Percentiles rank a stretch among this genome's conserved stretches.
Conservation (phyloP, 1,140 invertebrate species). For the Nilaparvata lugens region DNA sequence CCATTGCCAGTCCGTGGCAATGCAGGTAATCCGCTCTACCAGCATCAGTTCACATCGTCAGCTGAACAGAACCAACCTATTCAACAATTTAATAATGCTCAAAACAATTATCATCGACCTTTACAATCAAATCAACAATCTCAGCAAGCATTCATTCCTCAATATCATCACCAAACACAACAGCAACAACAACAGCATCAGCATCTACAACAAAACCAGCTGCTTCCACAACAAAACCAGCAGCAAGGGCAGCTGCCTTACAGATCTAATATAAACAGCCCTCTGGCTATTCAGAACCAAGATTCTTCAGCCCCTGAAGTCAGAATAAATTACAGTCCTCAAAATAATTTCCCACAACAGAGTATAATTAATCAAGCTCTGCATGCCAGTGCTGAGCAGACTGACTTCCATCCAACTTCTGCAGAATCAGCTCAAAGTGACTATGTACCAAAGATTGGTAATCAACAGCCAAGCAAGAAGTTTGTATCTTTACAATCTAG, state of each 20-base stretch:
- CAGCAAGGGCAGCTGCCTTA: not conserved
- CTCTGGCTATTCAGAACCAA: not conserved
- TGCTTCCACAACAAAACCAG: constrained; percentile 1
- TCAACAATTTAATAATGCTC: not conserved
- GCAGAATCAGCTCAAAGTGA: too few relatives aligned
- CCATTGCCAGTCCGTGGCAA: not conserved
- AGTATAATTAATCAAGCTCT: too few relatives aligned
- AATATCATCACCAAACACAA: constrained; percentile 9
- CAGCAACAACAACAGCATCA: constrained; percentile 8
- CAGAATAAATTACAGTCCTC: too few relatives aligned
- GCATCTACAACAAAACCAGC: constrained; percentile 8
- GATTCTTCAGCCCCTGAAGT: not conserved
- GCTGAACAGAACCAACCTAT: not conserved
- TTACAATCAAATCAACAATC: constrained; percentile 5
- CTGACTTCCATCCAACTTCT: too few relatives aligned
- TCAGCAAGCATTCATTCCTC: constrained; percentile 7
- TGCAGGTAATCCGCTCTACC: constrained; percentile 7
- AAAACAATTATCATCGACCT: not conserved
- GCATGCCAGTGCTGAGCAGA: too few relatives aligned
- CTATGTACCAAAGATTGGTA: too few relatives aligned
- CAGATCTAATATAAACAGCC: not conserved
- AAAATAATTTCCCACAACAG: too few relatives aligned
- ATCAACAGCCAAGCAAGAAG: too few relatives aligned
- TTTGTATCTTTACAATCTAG: too few relatives aligned
- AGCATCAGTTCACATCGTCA: not conserved